phyloP scores from a whole-genome alignment of 1,140 invertebrate genomes.

The Euborellia annulipes region DNA sequence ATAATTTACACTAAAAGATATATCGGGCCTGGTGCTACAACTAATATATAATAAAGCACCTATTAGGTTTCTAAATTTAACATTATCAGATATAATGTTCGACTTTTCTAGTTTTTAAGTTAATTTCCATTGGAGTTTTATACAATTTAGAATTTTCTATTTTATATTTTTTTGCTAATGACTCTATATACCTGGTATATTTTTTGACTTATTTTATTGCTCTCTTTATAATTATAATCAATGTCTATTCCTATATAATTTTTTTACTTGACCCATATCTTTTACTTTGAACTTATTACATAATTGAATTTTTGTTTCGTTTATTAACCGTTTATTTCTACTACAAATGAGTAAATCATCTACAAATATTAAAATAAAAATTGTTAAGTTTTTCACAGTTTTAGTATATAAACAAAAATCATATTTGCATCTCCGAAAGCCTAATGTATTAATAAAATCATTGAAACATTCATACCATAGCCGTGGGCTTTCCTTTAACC shows the following conservation, averaged over 20 bases:
- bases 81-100: too few species aligned
- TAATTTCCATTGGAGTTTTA: slow-evolving; percentile 27
- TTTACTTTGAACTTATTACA: too few species aligned
- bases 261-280: slow-evolving; percentile 9
- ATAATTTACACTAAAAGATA: too few species aligned
- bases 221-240: slow-evolving; percentile 17
- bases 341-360: slow-evolving; percentile 22
- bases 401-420: too few species aligned
- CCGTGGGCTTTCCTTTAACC: background rate
- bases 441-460: slow-evolving; percentile 13
- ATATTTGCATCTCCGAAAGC: slow-evolving; percentile 9
- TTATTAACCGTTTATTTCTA: slow-evolving; percentile 13
- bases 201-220: slow-evolving; percentile 24
- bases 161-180: slow-evolving; percentile 20
- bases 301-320: slow-evolving; percentile 20
- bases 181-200: slow-evolving; percentile 26
- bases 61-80: too few species aligned
- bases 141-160: slow-evolving; percentile 14
- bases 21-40: slow-evolving; percentile 24
- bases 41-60: slow-evolving; percentile 24
- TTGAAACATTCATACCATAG: slow-evolving; percentile 11
- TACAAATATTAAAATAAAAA: slow-evolving; percentile 1
- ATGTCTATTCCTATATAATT: slow-evolving; percentile 20
- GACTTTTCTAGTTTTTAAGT: slow-evolving; percentile 22
- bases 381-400: too few species aligned